phyloP scores from a whole-genome alignment of 2,797 vertebrate genomes.

The Chloroceryle amazona region DNA sequence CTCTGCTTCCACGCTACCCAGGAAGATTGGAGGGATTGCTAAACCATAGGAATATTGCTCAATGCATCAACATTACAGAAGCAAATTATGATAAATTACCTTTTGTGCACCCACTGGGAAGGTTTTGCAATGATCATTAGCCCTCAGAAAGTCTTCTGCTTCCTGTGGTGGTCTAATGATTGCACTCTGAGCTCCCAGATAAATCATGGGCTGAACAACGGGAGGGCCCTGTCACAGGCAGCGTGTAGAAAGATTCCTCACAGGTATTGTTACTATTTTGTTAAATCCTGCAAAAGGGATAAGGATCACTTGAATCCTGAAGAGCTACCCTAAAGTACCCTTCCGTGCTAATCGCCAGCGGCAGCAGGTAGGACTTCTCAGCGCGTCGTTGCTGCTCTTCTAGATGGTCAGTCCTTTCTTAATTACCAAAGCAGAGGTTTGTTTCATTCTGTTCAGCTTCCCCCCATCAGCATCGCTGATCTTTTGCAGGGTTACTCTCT shows the following conservation, averaged over 20 bases:
- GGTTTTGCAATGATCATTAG: not conserved
- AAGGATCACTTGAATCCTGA: not conserved
- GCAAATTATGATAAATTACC: not conserved
- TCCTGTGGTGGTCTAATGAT: constrained; percentile 11
- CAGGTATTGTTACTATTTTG: not conserved
- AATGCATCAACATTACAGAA: not conserved
- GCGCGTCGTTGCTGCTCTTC: not conserved
- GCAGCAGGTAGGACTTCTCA: not conserved
- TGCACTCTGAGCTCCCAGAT: not conserved
- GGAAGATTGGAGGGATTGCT: not conserved
- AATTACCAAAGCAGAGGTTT: not conserved
- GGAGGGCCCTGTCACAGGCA: not conserved
- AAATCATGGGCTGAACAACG: not conserved
- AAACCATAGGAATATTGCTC: not conserved
- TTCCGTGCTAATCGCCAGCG: rapidly evolving
- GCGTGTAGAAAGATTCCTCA: not conserved
- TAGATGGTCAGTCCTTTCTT: not conserved
- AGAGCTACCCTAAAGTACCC: rapidly evolving
- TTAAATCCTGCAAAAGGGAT: not conserved
- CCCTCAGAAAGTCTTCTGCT: not conserved
- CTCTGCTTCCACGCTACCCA: rapidly evolving
- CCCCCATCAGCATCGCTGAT: not conserved
- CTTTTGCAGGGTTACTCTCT: not conserved
- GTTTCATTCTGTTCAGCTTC: not conserved
- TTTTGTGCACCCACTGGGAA: not conserved